Evolutionary conservation across 1,140 invertebrate species (phyloP).

Genomic region (Drosophila kohkoa): DNA sequence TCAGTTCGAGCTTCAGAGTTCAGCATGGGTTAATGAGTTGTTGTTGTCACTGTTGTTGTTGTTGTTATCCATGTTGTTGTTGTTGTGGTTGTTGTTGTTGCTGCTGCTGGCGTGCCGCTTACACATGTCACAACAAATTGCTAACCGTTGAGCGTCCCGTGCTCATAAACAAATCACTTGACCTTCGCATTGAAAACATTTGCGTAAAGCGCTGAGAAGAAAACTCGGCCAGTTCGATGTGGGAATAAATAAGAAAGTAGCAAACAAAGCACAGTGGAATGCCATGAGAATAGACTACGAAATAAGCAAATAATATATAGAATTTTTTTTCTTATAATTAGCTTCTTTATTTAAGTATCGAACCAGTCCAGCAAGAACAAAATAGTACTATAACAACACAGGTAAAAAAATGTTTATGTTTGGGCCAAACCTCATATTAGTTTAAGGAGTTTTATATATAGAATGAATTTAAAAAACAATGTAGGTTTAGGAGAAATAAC

Average conservation of each 20-base stretch:
- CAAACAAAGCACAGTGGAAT: constrained; percentile 23
- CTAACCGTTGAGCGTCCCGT: constrained; percentile 63
- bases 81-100: constrained; percentile 37
- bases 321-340: too few species aligned
- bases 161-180: constrained; percentile 73
- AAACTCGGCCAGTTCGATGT: constrained; percentile 45
- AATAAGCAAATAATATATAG: neutral
- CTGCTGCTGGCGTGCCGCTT: constrained; percentile 59
- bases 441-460: too few species aligned
- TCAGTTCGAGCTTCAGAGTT: constrained; percentile 62
- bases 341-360: too few species aligned
- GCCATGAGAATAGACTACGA: too few species aligned
- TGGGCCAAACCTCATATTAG: too few species aligned
- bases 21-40: constrained; percentile 80
- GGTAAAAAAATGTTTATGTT: too few species aligned
- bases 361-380: too few species aligned
- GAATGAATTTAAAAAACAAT: neutral
- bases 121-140: constrained; percentile 81
- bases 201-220: constrained; percentile 35
- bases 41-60: constrained; percentile 44
- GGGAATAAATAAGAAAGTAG: constrained; percentile 30
- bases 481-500: neutral
- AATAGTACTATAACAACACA: too few species aligned
- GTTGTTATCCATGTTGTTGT: constrained; percentile 34
- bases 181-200: constrained; percentile 64